phyloP scores from a whole-genome alignment of 1,140 invertebrate species.

The Sitophilus oryzae region DNA sequence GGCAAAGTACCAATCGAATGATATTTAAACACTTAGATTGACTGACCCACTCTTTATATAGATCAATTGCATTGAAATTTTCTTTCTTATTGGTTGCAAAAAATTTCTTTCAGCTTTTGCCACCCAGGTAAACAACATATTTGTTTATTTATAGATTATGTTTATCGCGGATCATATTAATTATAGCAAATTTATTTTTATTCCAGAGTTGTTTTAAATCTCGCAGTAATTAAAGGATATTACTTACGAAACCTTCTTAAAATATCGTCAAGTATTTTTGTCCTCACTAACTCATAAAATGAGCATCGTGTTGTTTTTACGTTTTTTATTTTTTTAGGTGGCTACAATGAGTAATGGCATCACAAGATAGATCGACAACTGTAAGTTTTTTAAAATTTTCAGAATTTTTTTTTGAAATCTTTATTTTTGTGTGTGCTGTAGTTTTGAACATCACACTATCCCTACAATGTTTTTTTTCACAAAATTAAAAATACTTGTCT shows the following conservation, averaged over 20 bases:
- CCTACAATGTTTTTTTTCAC: slow-evolving; percentile 1
- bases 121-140: not conserved
- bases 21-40: slow-evolving; percentile 40
- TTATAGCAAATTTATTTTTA: too few species aligned
- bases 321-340: slow-evolving; percentile 4
- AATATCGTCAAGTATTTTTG: too few species aligned
- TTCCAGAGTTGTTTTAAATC: not conserved
- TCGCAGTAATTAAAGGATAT: not conserved
- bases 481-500: slow-evolving; percentile 8
- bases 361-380: slow-evolving; percentile 25
- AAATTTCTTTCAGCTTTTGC: not conserved
- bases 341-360: slow-evolving; percentile 33
- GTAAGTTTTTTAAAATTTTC: slow-evolving; percentile 29
- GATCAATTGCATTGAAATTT: slow-evolving; percentile 38
- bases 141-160: not conserved
- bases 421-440: too few species aligned
- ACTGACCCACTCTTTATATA: slow-evolving; percentile 46
- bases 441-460: not conserved
- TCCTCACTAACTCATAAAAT: too few species aligned
- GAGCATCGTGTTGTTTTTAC: not conserved
- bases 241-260: too few species aligned
- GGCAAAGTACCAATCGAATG: slow-evolving; percentile 39
- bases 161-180: too few species aligned
- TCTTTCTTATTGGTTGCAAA: slow-evolving; percentile 1
- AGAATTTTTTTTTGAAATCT: too few species aligned